phyloP scores from a whole-genome alignment of 2,113 vertebrate genomes.

The Cryptoleucopteryx plumbea region DNA sequence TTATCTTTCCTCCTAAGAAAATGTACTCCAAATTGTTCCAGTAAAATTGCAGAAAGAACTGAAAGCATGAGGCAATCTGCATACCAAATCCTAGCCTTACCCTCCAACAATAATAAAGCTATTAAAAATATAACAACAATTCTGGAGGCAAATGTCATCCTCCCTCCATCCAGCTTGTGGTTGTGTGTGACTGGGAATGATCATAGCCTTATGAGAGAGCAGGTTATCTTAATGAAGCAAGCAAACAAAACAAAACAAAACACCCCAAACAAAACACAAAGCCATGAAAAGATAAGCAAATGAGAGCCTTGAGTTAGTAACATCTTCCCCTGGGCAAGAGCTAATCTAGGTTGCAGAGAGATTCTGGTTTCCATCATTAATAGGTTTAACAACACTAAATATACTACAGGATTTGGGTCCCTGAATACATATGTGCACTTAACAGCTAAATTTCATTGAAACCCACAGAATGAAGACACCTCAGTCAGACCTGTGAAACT shows the following conservation, averaged over 20 bases:
- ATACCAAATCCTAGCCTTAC: neutral
- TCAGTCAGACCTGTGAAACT: neutral
- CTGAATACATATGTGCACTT: neutral
- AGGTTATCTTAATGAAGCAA: neutral
- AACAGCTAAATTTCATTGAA: neutral
- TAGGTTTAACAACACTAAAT: neutral
- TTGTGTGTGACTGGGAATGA: neutral
- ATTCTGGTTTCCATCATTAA: neutral
- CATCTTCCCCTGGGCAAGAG: neutral
- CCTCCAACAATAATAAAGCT: neutral
- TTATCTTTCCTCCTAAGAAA: neutral
- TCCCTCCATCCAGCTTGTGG: neutral
- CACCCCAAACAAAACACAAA: neutral
- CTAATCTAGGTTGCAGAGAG: neutral
- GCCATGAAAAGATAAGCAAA: neutral
- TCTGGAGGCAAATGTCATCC: neutral
- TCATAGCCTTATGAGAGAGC: neutral
- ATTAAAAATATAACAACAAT: neutral
- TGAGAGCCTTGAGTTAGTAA: neutral
- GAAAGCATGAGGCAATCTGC: neutral
- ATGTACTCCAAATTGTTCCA: neutral
- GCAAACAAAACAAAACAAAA: neutral
- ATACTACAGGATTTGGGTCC: neutral
- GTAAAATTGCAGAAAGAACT: neutral
- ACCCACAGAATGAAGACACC: neutral